phyloP scores from a whole-genome alignment of 2,888 invertebrate genomes.

The Oscheius myriophilus region DNA sequence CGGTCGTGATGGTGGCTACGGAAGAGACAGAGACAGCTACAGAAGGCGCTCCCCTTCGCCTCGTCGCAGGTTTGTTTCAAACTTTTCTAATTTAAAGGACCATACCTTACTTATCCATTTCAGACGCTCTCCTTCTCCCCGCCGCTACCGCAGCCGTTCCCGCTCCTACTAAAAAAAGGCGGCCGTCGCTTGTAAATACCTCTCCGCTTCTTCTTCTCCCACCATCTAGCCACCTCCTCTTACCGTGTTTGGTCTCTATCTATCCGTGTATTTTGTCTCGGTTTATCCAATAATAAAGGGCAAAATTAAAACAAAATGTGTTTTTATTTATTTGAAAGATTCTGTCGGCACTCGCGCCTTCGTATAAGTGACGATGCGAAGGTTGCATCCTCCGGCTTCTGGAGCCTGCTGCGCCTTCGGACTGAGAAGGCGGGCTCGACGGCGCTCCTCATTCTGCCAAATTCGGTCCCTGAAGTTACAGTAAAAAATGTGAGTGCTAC shows the following conservation, averaged over 20 bases:
- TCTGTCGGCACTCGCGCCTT: too few relatives aligned
- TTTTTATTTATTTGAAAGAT: too few relatives aligned
- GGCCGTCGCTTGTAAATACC: too few relatives aligned
- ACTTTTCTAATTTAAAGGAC: not conserved
- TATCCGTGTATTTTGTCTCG: too few relatives aligned
- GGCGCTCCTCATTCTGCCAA: conserved; percentile 14
- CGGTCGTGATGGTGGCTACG: conserved; percentile 3
- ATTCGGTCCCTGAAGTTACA: conserved; percentile 13
- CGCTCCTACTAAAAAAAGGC: conserved; percentile 22
- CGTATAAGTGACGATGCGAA: too few relatives aligned
- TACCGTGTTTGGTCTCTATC: conserved; percentile 4
- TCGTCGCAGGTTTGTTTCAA: conserved; percentile 20
- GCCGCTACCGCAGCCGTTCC: conserved; percentile 28
- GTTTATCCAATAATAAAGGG: too few relatives aligned
- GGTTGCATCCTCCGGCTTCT: too few relatives aligned
- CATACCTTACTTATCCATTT: too few relatives aligned
- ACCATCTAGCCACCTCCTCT: too few relatives aligned
- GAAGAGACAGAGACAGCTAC: conserved; percentile 2
- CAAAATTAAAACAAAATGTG: too few relatives aligned
- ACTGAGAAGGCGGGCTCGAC: not conserved
- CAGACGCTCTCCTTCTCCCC: conserved; percentile 30
- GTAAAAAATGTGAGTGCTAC: not conserved
- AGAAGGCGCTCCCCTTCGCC: conserved; percentile 16
- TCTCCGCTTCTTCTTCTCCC: too few relatives aligned
- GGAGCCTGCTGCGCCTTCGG: not conserved